Base-by-base conservation (phyloP, 1,140 invertebrate species). In the Orius laevigatus region DNA sequence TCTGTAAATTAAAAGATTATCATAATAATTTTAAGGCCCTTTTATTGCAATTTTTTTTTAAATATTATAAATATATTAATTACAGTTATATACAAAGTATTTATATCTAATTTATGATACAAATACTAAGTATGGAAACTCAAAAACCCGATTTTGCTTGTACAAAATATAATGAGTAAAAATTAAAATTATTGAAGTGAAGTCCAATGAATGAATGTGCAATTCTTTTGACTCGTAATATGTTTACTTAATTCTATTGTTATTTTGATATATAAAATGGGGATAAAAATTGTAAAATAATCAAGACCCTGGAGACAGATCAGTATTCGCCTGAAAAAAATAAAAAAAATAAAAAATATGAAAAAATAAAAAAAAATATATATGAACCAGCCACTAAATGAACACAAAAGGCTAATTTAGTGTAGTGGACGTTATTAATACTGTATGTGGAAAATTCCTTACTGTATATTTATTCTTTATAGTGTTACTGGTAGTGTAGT, bases 251-350 rank as follows among this genome's bases (percentile, higher is more conserved):
- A 44, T 49, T 50, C 44, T 44, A 44, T 32, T 40, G 39, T 40
- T 49, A 40, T 50, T 43, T 44, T 50, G 41, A 44, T 35, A 35
- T 43, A 15, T 43, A 31, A 33, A 31, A 50, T 31, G 39, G 11
- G 34, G 19, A 35, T 34, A 35, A 34, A 47, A 35, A 11, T 25
- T 25, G 25, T 25, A 25, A 25, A 25, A 25, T 25, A 25, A 25
- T 25, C 25, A 19, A 15, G 11, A 19, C 43, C 43, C 25, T 32
- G 14, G 15, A 46, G n/a, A 34, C 42, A 50, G 48, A 50, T 50
- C 48, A 50, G 48, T 50, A 50, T 50, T 50, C 32, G 43, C 68
- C 74, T 76, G 70, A 73, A 70, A 74, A 70, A 69, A 68, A 66
- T 56, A 41, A 33, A 49, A 48, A 20, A 46, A 32, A 20, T 41